Conservation (phyloP, 2,113 vertebrate species). For the Tychaedon coryphoeus region DNA sequence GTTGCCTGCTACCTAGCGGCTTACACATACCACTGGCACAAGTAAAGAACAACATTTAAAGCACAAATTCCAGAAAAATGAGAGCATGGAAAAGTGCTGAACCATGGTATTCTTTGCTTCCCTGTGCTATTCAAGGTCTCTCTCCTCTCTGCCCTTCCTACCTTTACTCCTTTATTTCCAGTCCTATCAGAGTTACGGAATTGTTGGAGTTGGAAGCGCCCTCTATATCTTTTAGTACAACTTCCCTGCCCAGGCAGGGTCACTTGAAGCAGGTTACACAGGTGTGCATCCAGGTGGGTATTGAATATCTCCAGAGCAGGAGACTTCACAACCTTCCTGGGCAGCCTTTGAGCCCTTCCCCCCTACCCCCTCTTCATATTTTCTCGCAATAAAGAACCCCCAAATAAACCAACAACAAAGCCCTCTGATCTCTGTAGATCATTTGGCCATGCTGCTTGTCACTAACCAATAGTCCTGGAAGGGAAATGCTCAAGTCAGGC, state of each 20-base stretch:
- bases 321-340: neutral
- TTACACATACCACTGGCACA: constrained; percentile 2
- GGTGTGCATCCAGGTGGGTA: neutral
- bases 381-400: neutral
- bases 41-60: neutral
- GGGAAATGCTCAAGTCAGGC: neutral
- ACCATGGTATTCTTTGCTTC: neutral
- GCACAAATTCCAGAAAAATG: neutral
- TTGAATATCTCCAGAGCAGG: neutral
- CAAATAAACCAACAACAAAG: neutral
- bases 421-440: neutral
- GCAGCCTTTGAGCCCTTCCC: accelerated
- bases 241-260: neutral
- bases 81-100: neutral
- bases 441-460: neutral
- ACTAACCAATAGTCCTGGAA: neutral
- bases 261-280: neutral
- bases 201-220: neutral
- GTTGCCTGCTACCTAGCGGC: neutral
- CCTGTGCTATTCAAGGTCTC: neutral
- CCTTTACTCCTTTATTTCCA: neutral
- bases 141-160: neutral
- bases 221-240: neutral
- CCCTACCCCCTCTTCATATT: neutral
- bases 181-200: neutral